Base-by-base conservation (phyloP, 92 coral and sea anemone species). In the Hydrozoanthus gracilis region DNA sequence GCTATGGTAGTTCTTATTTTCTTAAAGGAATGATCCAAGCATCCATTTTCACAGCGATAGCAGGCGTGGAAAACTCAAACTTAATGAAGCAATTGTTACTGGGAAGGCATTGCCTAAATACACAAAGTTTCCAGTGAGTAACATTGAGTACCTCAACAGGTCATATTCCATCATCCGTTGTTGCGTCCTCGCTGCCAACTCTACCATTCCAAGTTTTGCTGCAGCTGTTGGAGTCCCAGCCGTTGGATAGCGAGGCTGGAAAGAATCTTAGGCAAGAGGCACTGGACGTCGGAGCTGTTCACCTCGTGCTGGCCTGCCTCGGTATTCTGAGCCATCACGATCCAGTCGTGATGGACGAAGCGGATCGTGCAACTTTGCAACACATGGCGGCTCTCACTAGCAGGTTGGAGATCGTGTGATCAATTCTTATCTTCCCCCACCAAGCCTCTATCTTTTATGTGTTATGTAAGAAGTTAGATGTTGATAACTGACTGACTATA, bases 271-370 rank as follows among this genome's bases (percentile, higher is more conserved):
- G 98, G 7, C 91, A 90, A 86, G 91, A 90, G 44, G 96, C 99
- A 5, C 71, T 95, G 61, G 92, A 92, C 16, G 90, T 92, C 47
- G 99, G 99, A 35, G 99, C 98, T 20, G 88, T 96, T 13, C 98
- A 96, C 71, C 86, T 96, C 60, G 90, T 96, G 61, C 80, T 96
- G 62, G 93, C 93, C 80, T 96, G 98, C 69, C 93, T 96, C 60
- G 99, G 98, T 27, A 94, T 96, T 27, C 90, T 96, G 17, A 96
- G 99, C 88, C 99, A 96, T 67, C 99, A 96, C 62, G 92, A 96
- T 56, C 99, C 99, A 4, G 91, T 92, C 5, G 86, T 84, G 2
- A 77, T 89, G 69, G 91, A 91, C 52, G 92, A 91, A 66, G 88
- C 94, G 3, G 97, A 96, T 73, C 88, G 92, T 45, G 88, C 94